phyloP scores from a whole-genome alignment of 2,888 invertebrate species.

The Dynastes maya region DNA sequence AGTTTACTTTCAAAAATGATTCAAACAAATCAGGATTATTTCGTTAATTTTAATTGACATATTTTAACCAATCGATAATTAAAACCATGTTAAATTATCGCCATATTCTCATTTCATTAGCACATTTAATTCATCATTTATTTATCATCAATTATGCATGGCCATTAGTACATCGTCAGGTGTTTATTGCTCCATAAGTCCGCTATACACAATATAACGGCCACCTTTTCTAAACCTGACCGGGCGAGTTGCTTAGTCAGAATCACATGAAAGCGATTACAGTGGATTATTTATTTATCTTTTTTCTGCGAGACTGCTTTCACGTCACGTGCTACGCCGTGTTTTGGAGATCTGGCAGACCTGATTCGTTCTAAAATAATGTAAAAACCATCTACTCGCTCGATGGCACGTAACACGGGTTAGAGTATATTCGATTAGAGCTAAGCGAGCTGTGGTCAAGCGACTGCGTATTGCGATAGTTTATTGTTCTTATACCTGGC shows the following conservation, averaged over 20 bases:
- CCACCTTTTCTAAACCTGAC: slow-evolving; percentile 20
- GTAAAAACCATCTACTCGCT: slow-evolving; percentile 9
- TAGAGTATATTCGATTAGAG: neutral
- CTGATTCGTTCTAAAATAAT: slow-evolving; percentile 13
- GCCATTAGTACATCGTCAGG: neutral
- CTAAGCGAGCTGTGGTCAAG: neutral
- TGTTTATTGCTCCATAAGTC: neutral
- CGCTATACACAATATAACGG: slow-evolving; percentile 1
- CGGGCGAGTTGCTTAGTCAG: slow-evolving; percentile 30
- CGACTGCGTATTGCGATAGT: neutral
- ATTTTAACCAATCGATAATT: too few relatives aligned
- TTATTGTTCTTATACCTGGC: slow-evolving; percentile 10
- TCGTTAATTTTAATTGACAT: too few relatives aligned
- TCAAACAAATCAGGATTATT: too few relatives aligned
- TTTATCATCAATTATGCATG: too few relatives aligned
- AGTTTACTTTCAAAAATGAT: too few relatives aligned
- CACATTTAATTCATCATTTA: too few relatives aligned
- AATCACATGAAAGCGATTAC: slow-evolving; percentile 34
- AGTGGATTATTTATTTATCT: slow-evolving; percentile 19
- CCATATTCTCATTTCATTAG: too few relatives aligned
- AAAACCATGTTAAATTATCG: too few relatives aligned
- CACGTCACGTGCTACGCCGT: slow-evolving; percentile 20
- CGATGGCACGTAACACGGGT: slow-evolving; percentile 15
- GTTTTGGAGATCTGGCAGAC: slow-evolving; percentile 8
- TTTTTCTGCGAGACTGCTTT: slow-evolving; percentile 38